These are phyloP conservation scores for Labeo catla DNA, from an alignment of 2,113 vertebrate species.

Conservation along the genomic window DNA sequence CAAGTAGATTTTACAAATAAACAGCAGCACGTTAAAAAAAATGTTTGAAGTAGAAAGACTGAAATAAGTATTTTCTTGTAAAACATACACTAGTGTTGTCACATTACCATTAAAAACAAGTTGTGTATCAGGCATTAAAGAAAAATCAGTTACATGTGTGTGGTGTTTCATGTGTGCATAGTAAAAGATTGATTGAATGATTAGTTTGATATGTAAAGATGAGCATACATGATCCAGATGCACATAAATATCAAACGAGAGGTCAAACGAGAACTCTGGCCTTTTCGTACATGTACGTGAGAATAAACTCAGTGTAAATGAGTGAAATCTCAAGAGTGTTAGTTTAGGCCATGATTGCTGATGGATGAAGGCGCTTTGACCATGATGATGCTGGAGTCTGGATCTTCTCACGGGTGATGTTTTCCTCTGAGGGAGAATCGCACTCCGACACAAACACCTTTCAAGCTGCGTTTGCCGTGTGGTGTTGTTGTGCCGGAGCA, in stretches of 20 bases:
- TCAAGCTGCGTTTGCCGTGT: conserved; percentile 80
- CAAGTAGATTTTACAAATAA: too few relatives aligned
- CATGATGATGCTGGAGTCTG: background rate
- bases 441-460: conserved; percentile 75
- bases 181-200: background rate
- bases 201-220: background rate
- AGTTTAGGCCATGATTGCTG: background rate
- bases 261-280: background rate
- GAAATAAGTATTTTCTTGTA: too few relatives aligned
- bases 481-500: conserved; percentile 77
- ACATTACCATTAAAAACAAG: background rate
- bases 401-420: conserved; percentile 65
- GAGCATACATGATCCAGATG: background rate
- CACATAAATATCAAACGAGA: background rate
- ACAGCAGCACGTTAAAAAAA: too few relatives aligned
- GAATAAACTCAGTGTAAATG: background rate
- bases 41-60: too few relatives aligned
- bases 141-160: background rate
- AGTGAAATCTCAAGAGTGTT: background rate
- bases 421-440: conserved; percentile 72
- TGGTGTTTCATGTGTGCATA: background rate
- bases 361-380: background rate
- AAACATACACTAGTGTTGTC: background rate
- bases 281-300: background rate
- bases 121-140: background rate